phyloP scores from a whole-genome alignment of 1,140 invertebrate species.

The Drosophila saltans region DNA sequence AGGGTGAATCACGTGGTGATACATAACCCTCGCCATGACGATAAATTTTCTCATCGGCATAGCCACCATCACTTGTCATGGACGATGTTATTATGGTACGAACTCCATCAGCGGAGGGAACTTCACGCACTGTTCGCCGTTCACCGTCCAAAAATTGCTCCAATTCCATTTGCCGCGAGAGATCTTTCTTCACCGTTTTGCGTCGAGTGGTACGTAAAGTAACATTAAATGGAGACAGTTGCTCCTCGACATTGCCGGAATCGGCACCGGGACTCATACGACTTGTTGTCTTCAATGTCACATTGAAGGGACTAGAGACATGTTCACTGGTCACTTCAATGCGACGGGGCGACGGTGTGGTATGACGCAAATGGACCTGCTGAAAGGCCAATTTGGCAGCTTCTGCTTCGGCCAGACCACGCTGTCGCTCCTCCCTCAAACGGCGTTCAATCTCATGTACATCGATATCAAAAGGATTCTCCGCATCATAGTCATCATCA shows the following conservation, averaged over 20 bases:
- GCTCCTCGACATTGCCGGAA: constrained; percentile 87
- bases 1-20: constrained; percentile 68
- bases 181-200: constrained; percentile 48
- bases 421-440: constrained; percentile 85
- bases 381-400: constrained; percentile 85
- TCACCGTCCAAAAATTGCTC: constrained; percentile 72
- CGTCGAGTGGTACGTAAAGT: constrained; percentile 70
- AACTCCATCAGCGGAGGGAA: constrained; percentile 67
- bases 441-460: constrained; percentile 86
- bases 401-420: constrained; percentile 83
- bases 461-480: constrained; percentile 83
- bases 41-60: constrained; percentile 77
- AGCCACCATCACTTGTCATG: constrained; percentile 75
- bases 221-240: constrained; percentile 84
- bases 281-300: constrained; percentile 74
- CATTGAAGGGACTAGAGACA: constrained; percentile 69
- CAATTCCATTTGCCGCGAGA: constrained; percentile 48
- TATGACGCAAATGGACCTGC: constrained; percentile 85
- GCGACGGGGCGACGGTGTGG: constrained; percentile 83
- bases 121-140: constrained; percentile 65
- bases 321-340: constrained; percentile 71
- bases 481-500: constrained; percentile 70
- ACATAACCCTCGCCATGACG: constrained; percentile 80
- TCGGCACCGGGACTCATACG: constrained; percentile 66
- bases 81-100: constrained; percentile 79